A percentile compares a stretch with the other conserved stretches of the same genome.
Conservation (phyloP, 2,888 invertebrate species). For the Hypolimnas misippus region DNA sequence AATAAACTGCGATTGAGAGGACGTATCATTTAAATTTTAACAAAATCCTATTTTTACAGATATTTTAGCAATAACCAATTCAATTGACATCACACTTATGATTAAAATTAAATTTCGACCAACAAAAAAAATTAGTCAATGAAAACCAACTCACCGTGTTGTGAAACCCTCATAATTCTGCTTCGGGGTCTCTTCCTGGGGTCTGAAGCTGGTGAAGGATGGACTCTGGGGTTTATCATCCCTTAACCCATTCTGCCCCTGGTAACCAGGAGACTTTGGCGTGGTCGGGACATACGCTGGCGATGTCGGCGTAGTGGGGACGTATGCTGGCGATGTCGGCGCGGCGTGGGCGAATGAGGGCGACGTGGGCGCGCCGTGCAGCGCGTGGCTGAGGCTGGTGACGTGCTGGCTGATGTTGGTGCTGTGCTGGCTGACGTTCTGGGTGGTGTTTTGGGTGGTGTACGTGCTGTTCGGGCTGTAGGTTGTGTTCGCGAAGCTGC, state of each 20-base stretch:
- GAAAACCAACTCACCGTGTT: constrained; percentile 80
- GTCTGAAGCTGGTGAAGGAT: constrained; percentile 74
- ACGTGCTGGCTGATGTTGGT: constrained; percentile 60
- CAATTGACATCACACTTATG: too few species aligned
- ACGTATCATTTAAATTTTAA: too few species aligned
- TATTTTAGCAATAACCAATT: too few species aligned
- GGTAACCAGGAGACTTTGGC: constrained; percentile 25
- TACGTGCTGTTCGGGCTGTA: constrained; percentile 76
- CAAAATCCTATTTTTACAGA: too few species aligned
- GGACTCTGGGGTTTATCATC: constrained; percentile 68
- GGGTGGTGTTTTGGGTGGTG: constrained; percentile 54
- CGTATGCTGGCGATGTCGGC: too few species aligned
- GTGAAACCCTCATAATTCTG: constrained; percentile 87
- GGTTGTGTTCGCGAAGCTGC: constrained; percentile 75
- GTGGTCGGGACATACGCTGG: not conserved
- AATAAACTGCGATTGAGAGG: too few species aligned
- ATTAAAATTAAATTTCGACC: constrained; percentile 8
- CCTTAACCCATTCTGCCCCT: constrained; percentile 45
- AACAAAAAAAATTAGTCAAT: not conserved
- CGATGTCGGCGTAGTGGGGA: too few species aligned
- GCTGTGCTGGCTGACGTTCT: constrained; percentile 56
- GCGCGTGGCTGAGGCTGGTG: constrained; percentile 44
- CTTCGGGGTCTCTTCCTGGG: constrained; percentile 68
- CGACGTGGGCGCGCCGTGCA: too few species aligned
- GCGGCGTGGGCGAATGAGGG: too few species aligned